phyloP scores from a whole-genome alignment of 35 echinoderm and acorn worm genomes.

The Chiridota heheva region DNA sequence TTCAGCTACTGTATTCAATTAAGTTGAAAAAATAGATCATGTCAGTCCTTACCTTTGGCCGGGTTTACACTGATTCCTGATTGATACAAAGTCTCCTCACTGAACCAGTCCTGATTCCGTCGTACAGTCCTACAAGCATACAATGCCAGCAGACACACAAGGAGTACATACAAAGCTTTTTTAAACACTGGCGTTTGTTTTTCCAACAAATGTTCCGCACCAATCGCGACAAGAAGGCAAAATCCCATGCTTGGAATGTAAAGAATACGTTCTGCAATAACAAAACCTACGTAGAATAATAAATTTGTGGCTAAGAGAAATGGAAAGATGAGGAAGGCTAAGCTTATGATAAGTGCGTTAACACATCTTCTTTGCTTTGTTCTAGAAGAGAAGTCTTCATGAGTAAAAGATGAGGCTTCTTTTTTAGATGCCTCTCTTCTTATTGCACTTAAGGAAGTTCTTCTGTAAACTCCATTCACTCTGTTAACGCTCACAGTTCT shows the following conservation, averaged over 20 bases:
- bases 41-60: slow-evolving; percentile 81
- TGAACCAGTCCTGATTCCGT: slow-evolving; percentile 86
- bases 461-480: no score
- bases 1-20: no score
- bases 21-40: no score
- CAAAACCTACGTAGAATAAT: slow-evolving; percentile 96
- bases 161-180: slow-evolving; percentile 21
- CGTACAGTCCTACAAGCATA: slow-evolving; percentile 63
- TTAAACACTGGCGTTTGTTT: background rate
- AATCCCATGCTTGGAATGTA: slow-evolving; percentile 97
- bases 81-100: slow-evolving; percentile 84
- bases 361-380: slow-evolving; percentile 29
- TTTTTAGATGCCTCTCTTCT: background rate
- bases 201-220: slow-evolving; percentile 36
- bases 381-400: background rate
- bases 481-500: no score
- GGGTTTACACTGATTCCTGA: slow-evolving; percentile 85
- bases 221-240: slow-evolving; percentile 63
- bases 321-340: slow-evolving; percentile 73
- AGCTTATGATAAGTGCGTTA: slow-evolving; percentile 61
- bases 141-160: background rate
- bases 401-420: background rate
- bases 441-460: no score
- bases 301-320: slow-evolving; percentile 91
- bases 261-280: slow-evolving; percentile 85